Percentiles rank a stretch among this genome's conserved stretches.
These are phyloP conservation scores for Himalopsyche tibetana DNA, from an alignment of 2,888 invertebrate species.

Conservation along the genomic window DNA sequence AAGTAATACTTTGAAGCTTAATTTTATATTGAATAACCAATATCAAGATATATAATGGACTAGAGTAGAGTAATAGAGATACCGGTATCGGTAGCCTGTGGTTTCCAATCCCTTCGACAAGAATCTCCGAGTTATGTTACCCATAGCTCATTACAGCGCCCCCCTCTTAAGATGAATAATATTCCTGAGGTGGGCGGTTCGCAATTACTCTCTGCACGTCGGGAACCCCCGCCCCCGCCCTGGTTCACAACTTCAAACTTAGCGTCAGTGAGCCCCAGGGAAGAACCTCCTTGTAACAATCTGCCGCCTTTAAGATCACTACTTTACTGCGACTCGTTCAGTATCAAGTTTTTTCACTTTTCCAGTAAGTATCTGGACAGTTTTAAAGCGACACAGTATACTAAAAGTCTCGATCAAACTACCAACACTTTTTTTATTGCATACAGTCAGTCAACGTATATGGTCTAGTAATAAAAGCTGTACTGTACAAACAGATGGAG, in stretches of 20 bases:
- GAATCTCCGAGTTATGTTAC: neutral
- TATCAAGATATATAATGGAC: no score
- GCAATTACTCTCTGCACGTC: slow-evolving; percentile 40
- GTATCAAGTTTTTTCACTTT: slow-evolving; percentile 20
- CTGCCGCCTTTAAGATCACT: neutral
- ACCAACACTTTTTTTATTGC: no score
- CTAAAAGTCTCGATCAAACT: no score
- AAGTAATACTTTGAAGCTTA: no score
- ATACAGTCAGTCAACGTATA: no score
- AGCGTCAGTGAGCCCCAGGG: slow-evolving; percentile 1
- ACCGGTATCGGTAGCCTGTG: neutral
- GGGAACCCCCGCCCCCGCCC: slow-evolving; percentile 42
- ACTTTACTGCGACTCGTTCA: neutral
- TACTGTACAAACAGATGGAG: no score
- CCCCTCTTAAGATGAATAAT: slow-evolving; percentile 39
- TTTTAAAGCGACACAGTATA: no score
- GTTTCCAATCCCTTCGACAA: neutral
- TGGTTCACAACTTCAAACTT: slow-evolving; percentile 12
- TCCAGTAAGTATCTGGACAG: no score
- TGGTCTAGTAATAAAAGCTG: no score
- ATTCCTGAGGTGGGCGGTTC: slow-evolving; percentile 27
- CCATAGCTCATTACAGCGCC: slow-evolving; percentile 38
- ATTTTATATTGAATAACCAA: no score
- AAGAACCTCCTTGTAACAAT: slow-evolving; percentile 36
- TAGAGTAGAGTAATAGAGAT: no score